Base-by-base conservation (phyloP, 35 echinoderm and acorn worm species). In the Strongylocentrotus purpuratus region DNA sequence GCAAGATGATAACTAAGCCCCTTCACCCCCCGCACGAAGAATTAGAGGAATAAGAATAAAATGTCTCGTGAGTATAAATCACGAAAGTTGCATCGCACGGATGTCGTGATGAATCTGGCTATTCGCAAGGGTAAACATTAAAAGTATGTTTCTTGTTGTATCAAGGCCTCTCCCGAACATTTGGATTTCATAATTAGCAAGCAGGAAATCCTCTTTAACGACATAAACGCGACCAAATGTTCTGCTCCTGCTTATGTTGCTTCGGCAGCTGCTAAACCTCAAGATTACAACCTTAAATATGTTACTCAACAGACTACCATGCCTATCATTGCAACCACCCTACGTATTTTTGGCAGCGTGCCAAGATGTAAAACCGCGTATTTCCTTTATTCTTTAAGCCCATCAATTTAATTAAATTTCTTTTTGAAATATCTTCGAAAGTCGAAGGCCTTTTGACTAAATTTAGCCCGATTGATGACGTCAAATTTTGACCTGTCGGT, bases 381-480 rank as follows among this genome's bases (percentile, higher is more conserved):
- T 78, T 78, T 78, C 65, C 65, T 22, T 28, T 78, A n/a, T n/a
- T 78, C 20, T 17, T 59, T n/a, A 78, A 78, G 18, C 20, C 28
- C 20, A 28, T 28, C 4, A n/a, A 78, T 28, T n/a, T 78, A 15
- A 28, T 1, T 4, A 78, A 78, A 28, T 78, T 70, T 78, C 25
- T n/a, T n/a, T n/a, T 78, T 55, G 15, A 50, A n/a, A 78, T n/a
- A 78, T 6, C 20, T 28, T 78, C 5, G 0, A n/a, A 78, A 28
- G 4, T 78, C 11, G 5, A 22, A 45, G 41, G 12, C 20, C 45
- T 2, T 46, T 89, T 46, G 87, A 45, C 87, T 89, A 89, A 89
- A 89, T 46, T 89, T 89, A 89, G 87, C 87, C 20, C 32, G 15
- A 33, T 10, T 89, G 12, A 89, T 89, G 87, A 89, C 87, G 87